Conservation (phyloP, 2,797 vertebrate genomes). For the Harpagifer antarcticus region DNA sequence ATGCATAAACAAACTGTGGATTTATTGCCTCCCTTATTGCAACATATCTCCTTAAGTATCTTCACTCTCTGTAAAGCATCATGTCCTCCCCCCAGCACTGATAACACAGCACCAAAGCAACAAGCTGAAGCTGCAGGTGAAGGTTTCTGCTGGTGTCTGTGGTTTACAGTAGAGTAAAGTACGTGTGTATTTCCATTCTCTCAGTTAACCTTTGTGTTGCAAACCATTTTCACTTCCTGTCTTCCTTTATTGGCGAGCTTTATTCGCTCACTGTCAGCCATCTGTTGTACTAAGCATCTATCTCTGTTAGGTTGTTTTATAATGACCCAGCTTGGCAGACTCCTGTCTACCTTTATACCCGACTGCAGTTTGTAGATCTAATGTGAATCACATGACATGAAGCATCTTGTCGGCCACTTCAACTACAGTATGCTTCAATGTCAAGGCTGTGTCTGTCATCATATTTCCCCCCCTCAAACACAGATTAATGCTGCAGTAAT, state of each 20-base stretch:
- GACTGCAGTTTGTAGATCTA: slow-evolving; percentile 3
- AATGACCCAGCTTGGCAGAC: slow-evolving; percentile 11
- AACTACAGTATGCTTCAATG: not conserved
- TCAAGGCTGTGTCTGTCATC: not conserved
- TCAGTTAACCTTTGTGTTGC: not conserved
- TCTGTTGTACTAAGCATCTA: slow-evolving; percentile 14
- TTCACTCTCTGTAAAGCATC: slow-evolving; percentile 10
- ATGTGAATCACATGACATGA: not conserved
- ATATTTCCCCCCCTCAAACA: not conserved
- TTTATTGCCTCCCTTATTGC: not conserved
- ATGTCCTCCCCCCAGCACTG: slow-evolving; percentile 8
- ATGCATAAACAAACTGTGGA: not conserved
- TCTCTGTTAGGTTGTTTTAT: not conserved
- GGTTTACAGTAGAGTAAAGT: not conserved
- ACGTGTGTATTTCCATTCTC: not conserved
- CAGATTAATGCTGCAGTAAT: not conserved
- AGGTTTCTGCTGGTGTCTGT: not conserved
- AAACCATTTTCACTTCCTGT: not conserved
- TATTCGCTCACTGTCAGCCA: slow-evolving; percentile 5
- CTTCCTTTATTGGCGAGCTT: slow-evolving; percentile 4
- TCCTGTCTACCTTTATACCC: not conserved
- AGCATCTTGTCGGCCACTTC: not conserved
- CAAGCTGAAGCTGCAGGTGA: slow-evolving; percentile 9
- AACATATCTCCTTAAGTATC: not conserved
- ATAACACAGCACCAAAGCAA: slow-evolving; percentile 1